These are phyloP conservation scores for Verasper variegatus DNA, from an alignment of 2,113 vertebrate genomes.

Conservation along the genomic window DNA sequence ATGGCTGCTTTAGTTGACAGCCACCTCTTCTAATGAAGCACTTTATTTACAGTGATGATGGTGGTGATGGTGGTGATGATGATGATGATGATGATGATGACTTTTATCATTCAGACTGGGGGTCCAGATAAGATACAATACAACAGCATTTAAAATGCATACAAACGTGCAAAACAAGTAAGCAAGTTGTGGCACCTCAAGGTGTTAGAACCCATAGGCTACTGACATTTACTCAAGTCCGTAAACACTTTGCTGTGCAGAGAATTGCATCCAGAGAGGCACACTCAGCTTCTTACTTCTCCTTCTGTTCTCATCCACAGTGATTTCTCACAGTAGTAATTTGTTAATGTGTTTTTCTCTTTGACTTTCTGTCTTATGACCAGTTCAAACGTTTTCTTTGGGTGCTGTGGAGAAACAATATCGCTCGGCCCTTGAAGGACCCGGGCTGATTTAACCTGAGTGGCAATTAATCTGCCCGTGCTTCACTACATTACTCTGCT, in stretches of 20 bases:
- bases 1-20: slow-evolving; percentile 28
- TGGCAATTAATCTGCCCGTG: slow-evolving; percentile 65
- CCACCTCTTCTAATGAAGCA: slow-evolving; percentile 28
- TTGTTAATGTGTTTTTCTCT: background rate
- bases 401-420: slow-evolving; percentile 47
- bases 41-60: no score
- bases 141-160: no score
- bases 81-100: no score
- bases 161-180: no score
- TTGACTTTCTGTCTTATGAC: slow-evolving; percentile 1
- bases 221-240: no score
- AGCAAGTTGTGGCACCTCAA: slow-evolving; percentile 20
- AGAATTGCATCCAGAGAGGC: no score
- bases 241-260: background rate
- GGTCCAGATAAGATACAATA: no score
- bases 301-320: slow-evolving; percentile 3
- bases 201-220: slow-evolving; percentile 14
- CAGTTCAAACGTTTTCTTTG: background rate
- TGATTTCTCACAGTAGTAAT: background rate
- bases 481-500: slow-evolving; percentile 59
- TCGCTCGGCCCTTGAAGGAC: slow-evolving; percentile 58
- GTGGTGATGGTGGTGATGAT: no score
- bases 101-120: no score
- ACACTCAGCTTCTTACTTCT: no score
- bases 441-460: slow-evolving; percentile 67